A percentile compares a stretch with the other conserved stretches of the same genome.
phyloP scores from a whole-genome alignment of 2,797 vertebrate genomes.

The Chloroceryle inda region DNA sequence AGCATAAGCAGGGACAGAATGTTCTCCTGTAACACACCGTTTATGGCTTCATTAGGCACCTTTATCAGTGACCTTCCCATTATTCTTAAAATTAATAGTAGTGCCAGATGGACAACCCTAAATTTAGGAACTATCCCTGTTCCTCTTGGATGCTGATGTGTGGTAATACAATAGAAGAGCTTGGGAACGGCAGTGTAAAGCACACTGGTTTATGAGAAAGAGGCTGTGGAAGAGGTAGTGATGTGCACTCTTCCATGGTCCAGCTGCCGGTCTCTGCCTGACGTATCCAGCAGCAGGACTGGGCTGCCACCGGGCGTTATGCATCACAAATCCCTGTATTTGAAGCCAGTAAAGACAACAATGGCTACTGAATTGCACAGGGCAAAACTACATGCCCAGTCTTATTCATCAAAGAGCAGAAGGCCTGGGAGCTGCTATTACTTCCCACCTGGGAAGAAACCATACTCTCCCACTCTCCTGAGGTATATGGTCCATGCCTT shows the following conservation, averaged over 20 bases:
- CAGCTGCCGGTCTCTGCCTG: background rate
- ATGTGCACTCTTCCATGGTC: background rate
- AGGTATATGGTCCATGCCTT: background rate
- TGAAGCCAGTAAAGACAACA: background rate
- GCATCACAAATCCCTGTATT: background rate
- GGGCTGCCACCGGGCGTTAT: background rate
- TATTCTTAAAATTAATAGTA: background rate
- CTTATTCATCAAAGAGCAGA: background rate
- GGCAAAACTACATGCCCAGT: background rate
- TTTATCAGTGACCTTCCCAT: background rate
- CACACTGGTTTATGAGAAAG: background rate
- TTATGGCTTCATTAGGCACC: background rate
- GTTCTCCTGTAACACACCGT: background rate
- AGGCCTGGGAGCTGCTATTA: background rate
- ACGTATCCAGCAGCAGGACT: rapidly evolving
- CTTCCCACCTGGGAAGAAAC: background rate
- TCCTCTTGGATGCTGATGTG: background rate
- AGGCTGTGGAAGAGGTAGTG: background rate
- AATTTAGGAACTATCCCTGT: background rate
- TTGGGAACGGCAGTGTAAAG: background rate
- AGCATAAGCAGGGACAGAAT: conserved; percentile 6
- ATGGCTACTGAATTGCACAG: background rate
- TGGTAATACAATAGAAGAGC: background rate
- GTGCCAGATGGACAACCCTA: background rate
- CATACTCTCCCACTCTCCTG: background rate